Percentiles rank a stretch among this genome's conserved stretches.
Evolutionary conservation across 2,113 vertebrate genomes (phyloP).

Genomic region (Pampusana beccarii): DNA sequence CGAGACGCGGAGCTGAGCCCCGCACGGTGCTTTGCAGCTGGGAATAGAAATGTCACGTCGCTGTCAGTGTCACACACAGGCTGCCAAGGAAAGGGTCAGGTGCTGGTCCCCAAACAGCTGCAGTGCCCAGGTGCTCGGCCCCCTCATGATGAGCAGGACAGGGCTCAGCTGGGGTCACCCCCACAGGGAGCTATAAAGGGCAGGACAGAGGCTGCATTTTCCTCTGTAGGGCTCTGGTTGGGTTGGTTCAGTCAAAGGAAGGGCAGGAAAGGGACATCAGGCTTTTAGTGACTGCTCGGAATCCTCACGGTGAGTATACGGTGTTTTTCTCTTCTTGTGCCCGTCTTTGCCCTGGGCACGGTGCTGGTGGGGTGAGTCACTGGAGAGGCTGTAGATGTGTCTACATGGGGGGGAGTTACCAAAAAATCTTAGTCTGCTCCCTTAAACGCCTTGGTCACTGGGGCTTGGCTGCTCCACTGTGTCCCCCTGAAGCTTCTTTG

Average conservation of each 20-base stretch:
- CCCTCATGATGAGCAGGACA: neutral
- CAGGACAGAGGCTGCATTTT: rapidly evolving
- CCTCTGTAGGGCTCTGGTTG: neutral
- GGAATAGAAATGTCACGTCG: rapidly evolving
- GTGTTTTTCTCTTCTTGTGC: neutral
- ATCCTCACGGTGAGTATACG: rapidly evolving
- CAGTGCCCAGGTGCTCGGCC: neutral
- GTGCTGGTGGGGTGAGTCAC: neutral
- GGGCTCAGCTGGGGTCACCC: neutral
- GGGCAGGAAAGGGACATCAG: rapidly evolving
- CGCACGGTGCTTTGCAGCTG: rapidly evolving
- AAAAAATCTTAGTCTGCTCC: neutral
- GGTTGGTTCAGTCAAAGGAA: neutral
- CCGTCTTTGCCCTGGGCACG: neutral
- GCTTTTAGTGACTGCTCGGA: neutral
- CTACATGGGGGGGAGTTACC: neutral
- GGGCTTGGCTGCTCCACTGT: neutral
- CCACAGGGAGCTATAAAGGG: neutral
- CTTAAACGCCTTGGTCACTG: rapidly evolving
- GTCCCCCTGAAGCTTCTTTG: neutral
- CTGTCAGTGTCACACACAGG: neutral
- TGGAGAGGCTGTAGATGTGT: no score
- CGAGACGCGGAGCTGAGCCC: rapidly evolving
- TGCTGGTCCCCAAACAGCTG: neutral
- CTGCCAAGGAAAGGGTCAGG: neutral